A percentile compares a stretch with the other conserved stretches of the same genome.
These are phyloP conservation scores for Phoebastria nigripes DNA, from an alignment of 2,797 vertebrate genomes.

Conservation along the genomic window DNA sequence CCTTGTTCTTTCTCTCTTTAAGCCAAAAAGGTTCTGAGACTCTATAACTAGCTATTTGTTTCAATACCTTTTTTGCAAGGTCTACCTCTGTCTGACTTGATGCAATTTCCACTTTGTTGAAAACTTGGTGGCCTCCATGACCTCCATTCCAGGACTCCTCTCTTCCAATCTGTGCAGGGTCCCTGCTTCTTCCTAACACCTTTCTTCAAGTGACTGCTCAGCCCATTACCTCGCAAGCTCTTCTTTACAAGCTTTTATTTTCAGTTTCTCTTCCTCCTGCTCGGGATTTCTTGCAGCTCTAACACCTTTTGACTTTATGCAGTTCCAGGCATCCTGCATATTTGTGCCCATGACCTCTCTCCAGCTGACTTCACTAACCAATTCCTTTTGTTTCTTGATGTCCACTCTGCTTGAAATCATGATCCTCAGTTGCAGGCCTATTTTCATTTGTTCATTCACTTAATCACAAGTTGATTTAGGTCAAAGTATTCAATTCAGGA, in stretches of 20 bases:
- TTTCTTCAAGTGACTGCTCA: background rate
- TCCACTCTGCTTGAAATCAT: background rate
- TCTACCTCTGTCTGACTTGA: background rate
- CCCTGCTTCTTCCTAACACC: background rate
- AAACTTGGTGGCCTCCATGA: background rate
- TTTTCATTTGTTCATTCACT: background rate
- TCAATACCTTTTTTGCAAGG: background rate
- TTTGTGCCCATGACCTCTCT: background rate
- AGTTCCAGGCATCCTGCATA: background rate
- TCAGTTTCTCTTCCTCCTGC: background rate
- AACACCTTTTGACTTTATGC: background rate
- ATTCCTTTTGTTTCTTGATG: background rate
- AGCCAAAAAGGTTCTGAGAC: background rate
- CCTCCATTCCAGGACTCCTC: background rate
- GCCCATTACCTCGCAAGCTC: background rate
- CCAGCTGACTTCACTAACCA: background rate
- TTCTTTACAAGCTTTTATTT: background rate
- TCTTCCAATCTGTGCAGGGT: background rate
- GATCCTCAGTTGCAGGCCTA: background rate
- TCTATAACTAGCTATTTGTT: background rate
- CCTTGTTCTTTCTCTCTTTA: background rate
- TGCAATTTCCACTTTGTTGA: background rate
- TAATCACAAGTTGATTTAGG: background rate
- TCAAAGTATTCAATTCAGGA: background rate
- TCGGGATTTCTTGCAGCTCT: background rate